Conservation (phyloP, 2,888 invertebrate genomes). For the Chelonus formosanus region DNA sequence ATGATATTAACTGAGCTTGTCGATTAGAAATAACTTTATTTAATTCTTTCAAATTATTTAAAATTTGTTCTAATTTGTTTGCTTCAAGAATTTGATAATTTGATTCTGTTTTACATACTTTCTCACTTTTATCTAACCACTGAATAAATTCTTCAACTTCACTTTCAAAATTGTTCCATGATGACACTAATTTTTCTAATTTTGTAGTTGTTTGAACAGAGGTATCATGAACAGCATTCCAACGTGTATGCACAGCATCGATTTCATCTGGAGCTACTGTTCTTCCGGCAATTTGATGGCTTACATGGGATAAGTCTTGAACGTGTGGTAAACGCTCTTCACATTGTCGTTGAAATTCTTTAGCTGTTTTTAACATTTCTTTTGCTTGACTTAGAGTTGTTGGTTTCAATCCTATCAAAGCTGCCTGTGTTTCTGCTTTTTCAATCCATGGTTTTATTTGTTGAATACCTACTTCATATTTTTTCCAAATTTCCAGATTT, state of each 20-base stretch:
- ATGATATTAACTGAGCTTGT: slow-evolving; percentile 80
- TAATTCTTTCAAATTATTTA: slow-evolving; percentile 80
- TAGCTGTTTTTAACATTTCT: slow-evolving; percentile 76
- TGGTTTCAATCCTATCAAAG: slow-evolving; percentile 78
- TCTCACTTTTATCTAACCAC: slow-evolving; percentile 79
- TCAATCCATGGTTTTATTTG: slow-evolving; percentile 90
- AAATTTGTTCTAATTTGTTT: slow-evolving; percentile 79
- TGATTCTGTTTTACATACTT: slow-evolving; percentile 69
- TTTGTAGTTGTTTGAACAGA: slow-evolving; percentile 82
- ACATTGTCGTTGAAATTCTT: slow-evolving; percentile 79
- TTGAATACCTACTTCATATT: slow-evolving; percentile 81
- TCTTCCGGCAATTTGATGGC: slow-evolving; percentile 79
- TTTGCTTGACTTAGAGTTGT: slow-evolving; percentile 82
- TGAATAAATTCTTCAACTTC: slow-evolving; percentile 79
- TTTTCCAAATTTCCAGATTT: slow-evolving; percentile 85
- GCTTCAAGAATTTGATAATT: slow-evolving; percentile 77
- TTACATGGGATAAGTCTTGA: slow-evolving; percentile 77
- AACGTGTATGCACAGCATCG: slow-evolving; percentile 83
- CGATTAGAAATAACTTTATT: slow-evolving; percentile 88
- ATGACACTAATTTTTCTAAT: slow-evolving; percentile 78
- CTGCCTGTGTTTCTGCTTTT: slow-evolving; percentile 83
- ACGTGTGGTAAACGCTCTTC: slow-evolving; percentile 79
- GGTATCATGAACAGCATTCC: slow-evolving; percentile 84
- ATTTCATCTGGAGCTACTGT: slow-evolving; percentile 84
- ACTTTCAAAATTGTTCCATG: slow-evolving; percentile 84